phyloP scores from a whole-genome alignment of 2,113 vertebrate species.

The Aleadryas rufinucha region DNA sequence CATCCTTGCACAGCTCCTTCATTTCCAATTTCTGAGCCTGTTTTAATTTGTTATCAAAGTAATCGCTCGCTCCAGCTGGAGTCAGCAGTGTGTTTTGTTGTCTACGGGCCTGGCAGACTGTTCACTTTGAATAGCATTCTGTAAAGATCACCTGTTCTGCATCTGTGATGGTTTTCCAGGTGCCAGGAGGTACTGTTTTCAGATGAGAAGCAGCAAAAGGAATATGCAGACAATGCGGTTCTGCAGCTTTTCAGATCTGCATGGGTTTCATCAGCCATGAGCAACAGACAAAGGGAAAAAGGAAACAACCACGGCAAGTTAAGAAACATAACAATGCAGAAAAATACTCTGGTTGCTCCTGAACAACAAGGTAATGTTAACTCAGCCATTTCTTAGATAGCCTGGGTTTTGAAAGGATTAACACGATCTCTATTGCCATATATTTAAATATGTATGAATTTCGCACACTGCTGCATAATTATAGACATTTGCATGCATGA shows the following conservation, averaged over 20 bases:
- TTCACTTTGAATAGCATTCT: slow-evolving; percentile 71
- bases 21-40: slow-evolving; percentile 75
- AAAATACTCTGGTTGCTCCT: slow-evolving; percentile 1
- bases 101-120: slow-evolving; percentile 68
- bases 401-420: slow-evolving; percentile 6
- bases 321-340: slow-evolving; percentile 14
- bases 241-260: slow-evolving; percentile 37
- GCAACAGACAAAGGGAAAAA: slow-evolving; percentile 7
- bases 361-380: not conserved
- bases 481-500: slow-evolving; percentile 15
- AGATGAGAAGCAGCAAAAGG: slow-evolving; percentile 49
- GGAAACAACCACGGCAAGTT: not conserved
- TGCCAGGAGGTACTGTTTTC: slow-evolving; percentile 63
- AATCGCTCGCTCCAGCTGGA: slow-evolving; percentile 69
- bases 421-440: not conserved
- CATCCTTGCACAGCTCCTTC: slow-evolving; percentile 70
- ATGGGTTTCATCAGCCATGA: slow-evolving; percentile 6
- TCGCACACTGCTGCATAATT: not conserved
- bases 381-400: not conserved
- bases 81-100: slow-evolving; percentile 68
- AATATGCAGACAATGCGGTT: slow-evolving; percentile 45
- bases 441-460: slow-evolving; percentile 45
- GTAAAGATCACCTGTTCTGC: slow-evolving; percentile 77
- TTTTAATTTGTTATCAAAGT: slow-evolving; percentile 82
- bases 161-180: slow-evolving; percentile 68